Base-by-base conservation (phyloP, 2,113 vertebrate species). In the Oreocharis arfaki region DNA sequence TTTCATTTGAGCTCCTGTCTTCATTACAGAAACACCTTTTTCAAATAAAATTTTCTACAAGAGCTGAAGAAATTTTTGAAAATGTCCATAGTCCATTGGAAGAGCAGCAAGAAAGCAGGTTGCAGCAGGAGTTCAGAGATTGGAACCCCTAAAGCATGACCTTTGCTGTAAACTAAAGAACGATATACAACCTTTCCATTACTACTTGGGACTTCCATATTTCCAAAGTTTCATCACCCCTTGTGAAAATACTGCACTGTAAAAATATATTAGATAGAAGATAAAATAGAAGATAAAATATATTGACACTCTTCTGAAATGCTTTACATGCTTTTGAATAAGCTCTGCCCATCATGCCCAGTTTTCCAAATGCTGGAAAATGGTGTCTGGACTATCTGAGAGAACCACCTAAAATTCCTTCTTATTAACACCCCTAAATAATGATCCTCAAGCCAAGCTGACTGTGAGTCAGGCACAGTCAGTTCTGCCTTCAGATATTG, bases 81-180 rank as follows among this genome's bases (percentile, higher is more conserved):
- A 78, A 41, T 41, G 28, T 46, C 32, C 18, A 5, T 4, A 11
- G 9, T 52, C 35, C 33, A 3, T 11, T 69, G 32, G 37, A 80
- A 75, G 26, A 75, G 10, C 15, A 74, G 12, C 24, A 63, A 42
- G 20, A 71, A 71, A 71, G 13, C 9, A 56, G 22, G 4, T 37
- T 81, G 16, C 42, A 23, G 24, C 0, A 0, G 5, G 24, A 50
- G 8, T 74, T 79, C 46, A 30, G 50, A 55, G 22, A 2, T 1
- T 63, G 37, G 11, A 63, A 53, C 4, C 10, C 37, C 22, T 33
- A 35, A 63, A 77, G 10, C 21, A 50, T 33, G 37, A 80, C 9
- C 6, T 63, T 65, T 67, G 35, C 6, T 56, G 6, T 52, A 59
- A 91, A 30, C 30, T 13, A 56, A 80, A 61, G 9, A 13, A 23